Evolutionary conservation across 2,113 vertebrate species (phyloP), one percentile per base, ranked within the genome.

Genomic region (Epinephelus moara): DNA sequence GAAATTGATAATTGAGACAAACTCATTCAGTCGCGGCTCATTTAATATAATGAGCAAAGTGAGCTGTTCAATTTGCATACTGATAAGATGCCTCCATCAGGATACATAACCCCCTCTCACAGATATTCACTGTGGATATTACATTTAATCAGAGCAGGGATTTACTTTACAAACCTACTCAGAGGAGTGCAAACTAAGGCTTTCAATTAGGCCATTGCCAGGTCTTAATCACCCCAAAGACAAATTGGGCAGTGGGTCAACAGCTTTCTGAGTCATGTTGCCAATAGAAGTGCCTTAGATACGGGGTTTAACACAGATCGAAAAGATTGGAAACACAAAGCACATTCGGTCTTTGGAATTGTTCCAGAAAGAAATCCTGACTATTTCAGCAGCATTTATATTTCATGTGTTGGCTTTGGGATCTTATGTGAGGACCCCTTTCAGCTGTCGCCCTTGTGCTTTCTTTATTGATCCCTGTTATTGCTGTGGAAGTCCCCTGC

Each of bases 161-260:
- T 93, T 95, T 93, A 89, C 86, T 96, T 93, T 90, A 89, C 90
- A 96, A 95, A 95, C 89, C 94, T 85, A 85, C 90, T 93, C 78
- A 77, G 82, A 62, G 82, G 91, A 94, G 90, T 92, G 92, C 80
- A 94, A 94, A 92, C 93, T 91, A 88, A 92, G 50, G 67, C 60
- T 93, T 82, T 94, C 92, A 94, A 93, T 96, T 94, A 94, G 91
- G 72, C 88, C 85, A 87, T 93, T 85, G 92, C 88, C 78, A 82
- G 91, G 85, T 77, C 87, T 86, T 93, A 94, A 95, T 93, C 83
- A 92, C 88, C 92, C 85, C 66, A 80, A 81, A 90, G 81, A 94
- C 88, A 93, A 95, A 94, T 91, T 87, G 92, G 89, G 67, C 71
- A 85, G 56, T 57, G 67, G 89, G 82, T 94, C 81, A 93, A 86